Evolutionary conservation across 2,113 vertebrate species (phyloP), one percentile per base, ranked within the genome.

Genomic region (Chaetops frenatus): DNA sequence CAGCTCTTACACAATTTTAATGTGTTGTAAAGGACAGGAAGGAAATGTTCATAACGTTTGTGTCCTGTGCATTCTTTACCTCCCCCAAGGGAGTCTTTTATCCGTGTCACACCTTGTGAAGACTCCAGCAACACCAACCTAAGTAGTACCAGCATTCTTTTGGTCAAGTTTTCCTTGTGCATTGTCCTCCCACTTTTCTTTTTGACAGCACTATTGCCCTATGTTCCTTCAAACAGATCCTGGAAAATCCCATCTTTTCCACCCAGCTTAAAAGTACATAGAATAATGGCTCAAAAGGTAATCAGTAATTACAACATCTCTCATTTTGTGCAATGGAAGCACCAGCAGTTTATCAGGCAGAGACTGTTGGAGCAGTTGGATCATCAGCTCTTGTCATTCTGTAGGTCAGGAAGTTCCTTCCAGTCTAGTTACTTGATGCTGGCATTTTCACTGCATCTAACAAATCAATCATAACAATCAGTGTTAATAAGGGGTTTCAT

Each of bases 391-490:
- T 36, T 69, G 36, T 45, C 50, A 54, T 66, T 86, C 53, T 15
- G 3, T 19, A 18, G 77, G 54, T 69, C 80, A 73, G 27, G 35
- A 45, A 57, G 36, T 57, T 88, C n/a, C 54, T 86, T 80, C 71
- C 53, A 86, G 72, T 22, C 33, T 51, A 35, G 25, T 83, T 88
- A 42, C 50, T 44, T 44, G 10, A 61, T 54, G n/a, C 40, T 88
- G 80, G 25, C n/a, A 38, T 94, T 92, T 90, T 86, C 45, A 54
- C 44, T 90, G 24, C 40, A 23, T 62, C 58, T 83, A 61, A 58
- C 35, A 77, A 70, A 23, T n/a, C n/a, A n/a, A n/a, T n/a, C n/a
- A n/a, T 8, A 92, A 14, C 78, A 86, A 9, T 33, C 28, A 61
- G 7, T 40, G 33, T 58, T 45, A 64, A 24, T 40, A 83, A 88